phyloP scores from a whole-genome alignment of 2,113 vertebrate genomes.

The Phyllopteryx taeniolatus region DNA sequence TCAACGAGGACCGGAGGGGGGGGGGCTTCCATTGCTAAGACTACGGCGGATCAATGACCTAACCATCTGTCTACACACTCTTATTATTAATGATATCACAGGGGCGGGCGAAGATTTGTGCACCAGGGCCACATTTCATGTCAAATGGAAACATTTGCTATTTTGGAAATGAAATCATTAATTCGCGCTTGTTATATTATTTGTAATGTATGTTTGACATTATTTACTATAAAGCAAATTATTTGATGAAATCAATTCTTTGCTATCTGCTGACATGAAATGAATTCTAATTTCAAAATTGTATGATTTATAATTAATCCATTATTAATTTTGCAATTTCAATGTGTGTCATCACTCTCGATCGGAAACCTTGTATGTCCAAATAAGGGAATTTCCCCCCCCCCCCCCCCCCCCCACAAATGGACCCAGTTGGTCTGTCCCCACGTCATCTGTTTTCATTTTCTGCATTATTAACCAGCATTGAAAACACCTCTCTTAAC shows the following conservation, averaged over 20 bases:
- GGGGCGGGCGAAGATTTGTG: background rate
- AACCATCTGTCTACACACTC: conserved; percentile 58
- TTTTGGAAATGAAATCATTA: background rate
- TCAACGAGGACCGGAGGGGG: conserved; percentile 52
- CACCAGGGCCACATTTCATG: background rate
- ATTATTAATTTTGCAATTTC: background rate
- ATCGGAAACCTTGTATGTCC: too few species aligned
- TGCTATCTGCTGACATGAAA: too few species aligned
- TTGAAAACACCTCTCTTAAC: too few species aligned
- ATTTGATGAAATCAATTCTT: too few species aligned
- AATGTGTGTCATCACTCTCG: too few species aligned
- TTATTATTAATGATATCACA: background rate
- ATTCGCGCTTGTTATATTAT: background rate
- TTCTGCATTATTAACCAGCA: too few species aligned
- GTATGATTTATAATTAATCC: background rate
- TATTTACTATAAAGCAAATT: too few species aligned
- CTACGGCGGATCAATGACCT: conserved; percentile 68
- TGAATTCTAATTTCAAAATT: background rate
- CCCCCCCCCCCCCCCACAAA: too few species aligned
- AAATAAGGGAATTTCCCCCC: too few species aligned
- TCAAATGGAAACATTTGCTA: background rate
- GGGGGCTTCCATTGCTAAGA: conserved; percentile 43
- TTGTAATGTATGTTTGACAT: background rate
- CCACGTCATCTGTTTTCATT: too few species aligned
- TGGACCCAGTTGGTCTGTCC: too few species aligned